Evolutionary conservation across 2,113 vertebrate genomes (phyloP), one percentile per base, ranked within the genome.

Genomic region (Rhinichthys klamathensis): DNA sequence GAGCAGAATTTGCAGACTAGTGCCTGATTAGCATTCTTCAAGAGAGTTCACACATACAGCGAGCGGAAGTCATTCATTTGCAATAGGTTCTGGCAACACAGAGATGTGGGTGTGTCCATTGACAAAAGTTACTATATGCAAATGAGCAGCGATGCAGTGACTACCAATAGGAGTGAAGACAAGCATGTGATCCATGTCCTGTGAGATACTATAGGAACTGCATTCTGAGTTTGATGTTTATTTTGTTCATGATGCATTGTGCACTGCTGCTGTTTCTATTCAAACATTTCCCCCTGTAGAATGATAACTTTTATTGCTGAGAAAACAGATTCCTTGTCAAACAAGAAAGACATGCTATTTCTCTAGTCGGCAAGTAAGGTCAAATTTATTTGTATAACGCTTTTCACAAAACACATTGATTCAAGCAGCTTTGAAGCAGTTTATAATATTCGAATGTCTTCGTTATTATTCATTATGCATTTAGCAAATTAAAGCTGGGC

Each of bases 21-120:
- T 41, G 69, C 44, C 6, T 65, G 61, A 25, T 86, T 81, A 73
- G 9, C 65, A 85, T 85, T 12, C 74, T n/a, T 65, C 72, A 65
- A 13, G 16, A 2, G 16, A 1, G 32, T 56, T 35, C 51, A 78
- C 51, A 78, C 51, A 58, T 23, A 8, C 6, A 13, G 25, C 0
- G 11, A 74, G 6, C 41, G 13, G 72, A 49, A 27, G 41, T 74
- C 6, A 46, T 74, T 74, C 13, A 4, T 49, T 74, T 74, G 49
- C 41, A 16, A 44, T 73, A 21, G 25, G 69, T n/a, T 72, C 21
- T 38, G 67, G 16, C 30, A 21, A 10, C 30, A 35, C 21, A 38
- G 16, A 2, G 3, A 44, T 44, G 38, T 41, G 69, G 38, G 35
- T 5, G 38, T 44, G 69, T 73, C 38, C 38, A 73, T 4, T 21